phyloP scores from a whole-genome alignment of 2,113 vertebrate genomes.

The Catharus bicknelli region DNA sequence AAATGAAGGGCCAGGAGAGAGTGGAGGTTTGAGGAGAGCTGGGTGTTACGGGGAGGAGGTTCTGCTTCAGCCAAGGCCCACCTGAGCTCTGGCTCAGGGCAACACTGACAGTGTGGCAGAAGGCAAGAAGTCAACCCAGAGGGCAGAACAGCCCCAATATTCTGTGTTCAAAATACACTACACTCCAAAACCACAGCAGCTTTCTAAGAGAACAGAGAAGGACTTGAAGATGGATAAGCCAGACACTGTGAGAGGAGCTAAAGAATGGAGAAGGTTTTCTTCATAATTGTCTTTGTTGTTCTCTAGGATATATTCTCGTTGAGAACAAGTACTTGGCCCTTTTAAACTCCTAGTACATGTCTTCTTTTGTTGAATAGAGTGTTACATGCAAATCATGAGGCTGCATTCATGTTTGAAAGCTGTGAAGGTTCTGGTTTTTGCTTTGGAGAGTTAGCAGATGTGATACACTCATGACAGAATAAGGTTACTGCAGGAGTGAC shows the following conservation, averaged over 20 bases:
- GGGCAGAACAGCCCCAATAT: not conserved
- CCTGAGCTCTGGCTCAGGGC: not conserved
- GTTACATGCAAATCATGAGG: not conserved
- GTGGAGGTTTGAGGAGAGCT: not conserved
- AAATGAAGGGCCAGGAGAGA: not conserved
- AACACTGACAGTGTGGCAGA: not conserved
- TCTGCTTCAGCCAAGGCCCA: not conserved
- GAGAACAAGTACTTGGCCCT: not conserved
- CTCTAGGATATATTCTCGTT: constrained; percentile 8
- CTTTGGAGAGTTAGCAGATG: constrained; percentile 52
- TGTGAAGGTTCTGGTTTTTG: constrained; percentile 21
- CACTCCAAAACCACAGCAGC: not conserved
- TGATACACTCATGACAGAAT: constrained; percentile 70
- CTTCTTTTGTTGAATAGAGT: constrained; percentile 13
- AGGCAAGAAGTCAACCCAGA: not conserved
- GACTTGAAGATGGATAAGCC: not conserved
- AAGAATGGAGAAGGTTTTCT: not conserved
- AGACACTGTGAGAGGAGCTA: not conserved
- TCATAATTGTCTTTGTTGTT: not conserved
- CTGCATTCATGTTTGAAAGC: constrained; percentile 2
- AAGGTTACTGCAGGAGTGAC: constrained; percentile 69
- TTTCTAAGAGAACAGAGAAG: not conserved
- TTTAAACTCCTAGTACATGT: not conserved
- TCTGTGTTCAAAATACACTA: not conserved
- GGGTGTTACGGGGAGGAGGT: not conserved